Conservation (phyloP, 1,140 invertebrate species). For the Brachionus rotundiformis region DNA sequence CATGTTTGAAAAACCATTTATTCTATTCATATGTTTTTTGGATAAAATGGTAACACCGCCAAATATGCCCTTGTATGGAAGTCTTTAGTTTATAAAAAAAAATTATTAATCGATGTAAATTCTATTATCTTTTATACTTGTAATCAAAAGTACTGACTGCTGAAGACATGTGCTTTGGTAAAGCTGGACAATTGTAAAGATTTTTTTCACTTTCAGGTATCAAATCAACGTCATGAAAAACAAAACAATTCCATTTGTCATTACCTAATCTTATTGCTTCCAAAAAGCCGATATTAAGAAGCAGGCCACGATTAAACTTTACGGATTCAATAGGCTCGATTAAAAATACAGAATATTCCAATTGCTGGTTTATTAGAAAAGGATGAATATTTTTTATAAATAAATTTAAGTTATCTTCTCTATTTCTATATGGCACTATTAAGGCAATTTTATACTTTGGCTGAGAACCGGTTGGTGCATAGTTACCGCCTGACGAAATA, state of each 20-base stretch:
- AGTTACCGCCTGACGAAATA: background rate
- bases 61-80: slow-evolving; percentile 82
- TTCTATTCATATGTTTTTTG: slow-evolving; percentile 70
- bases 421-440: slow-evolving; percentile 80
- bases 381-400: slow-evolving; percentile 84
- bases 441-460: slow-evolving; percentile 69
- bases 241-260: slow-evolving; percentile 71
- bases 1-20: slow-evolving; percentile 85
- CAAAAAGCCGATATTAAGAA: slow-evolving; percentile 77
- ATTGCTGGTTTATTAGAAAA: slow-evolving; percentile 79
- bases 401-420: slow-evolving; percentile 74
- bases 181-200: slow-evolving; percentile 82
- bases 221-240: slow-evolving; percentile 90
- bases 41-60: slow-evolving; percentile 68
- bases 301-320: slow-evolving; percentile 81
- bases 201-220: slow-evolving; percentile 82
- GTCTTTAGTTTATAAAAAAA: slow-evolving; percentile 51
- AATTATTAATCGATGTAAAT: background rate
- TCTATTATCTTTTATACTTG: background rate
- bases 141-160: background rate
- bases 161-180: slow-evolving; percentile 73
- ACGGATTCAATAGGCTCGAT: slow-evolving; percentile 72
- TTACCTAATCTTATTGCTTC: slow-evolving; percentile 68
- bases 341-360: slow-evolving; percentile 84
- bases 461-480: background rate